phyloP scores from a whole-genome alignment of 2,113 vertebrate species.

The Semnornis frantzii region DNA sequence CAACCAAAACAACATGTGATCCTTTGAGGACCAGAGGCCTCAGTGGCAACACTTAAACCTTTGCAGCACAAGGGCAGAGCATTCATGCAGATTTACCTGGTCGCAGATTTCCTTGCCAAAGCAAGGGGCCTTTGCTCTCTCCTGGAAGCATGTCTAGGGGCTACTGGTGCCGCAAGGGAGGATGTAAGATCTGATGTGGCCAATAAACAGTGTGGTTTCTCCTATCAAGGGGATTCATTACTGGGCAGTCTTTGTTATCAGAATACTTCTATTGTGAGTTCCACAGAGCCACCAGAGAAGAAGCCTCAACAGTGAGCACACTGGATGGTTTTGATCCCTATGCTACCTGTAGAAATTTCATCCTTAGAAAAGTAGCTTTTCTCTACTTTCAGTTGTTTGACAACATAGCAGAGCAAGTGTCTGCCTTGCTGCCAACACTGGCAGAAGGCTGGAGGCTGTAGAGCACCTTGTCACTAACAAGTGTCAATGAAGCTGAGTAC shows the following conservation, averaged over 20 bases:
- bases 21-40: not conserved
- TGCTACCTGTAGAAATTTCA: not conserved
- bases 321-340: not conserved
- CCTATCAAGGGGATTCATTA: not conserved
- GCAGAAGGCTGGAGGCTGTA: not conserved
- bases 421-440: not conserved
- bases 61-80: fast-evolving
- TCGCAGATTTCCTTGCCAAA: no score
- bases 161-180: not conserved
- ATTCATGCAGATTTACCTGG: fast-evolving
- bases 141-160: fast-evolving
- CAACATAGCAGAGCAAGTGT: fast-evolving
- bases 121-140: not conserved
- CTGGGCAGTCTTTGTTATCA: fast-evolving
- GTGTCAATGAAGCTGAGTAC: not conserved
- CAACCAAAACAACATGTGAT: no score
- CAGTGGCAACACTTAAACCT: fast-evolving
- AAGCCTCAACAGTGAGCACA: fast-evolving
- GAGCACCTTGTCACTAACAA: not conserved
- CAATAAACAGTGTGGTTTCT: fast-evolving
- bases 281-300: not conserved
- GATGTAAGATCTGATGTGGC: not conserved
- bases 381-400: not conserved
- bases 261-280: no score
- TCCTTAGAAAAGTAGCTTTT: not conserved